Evolutionary conservation across 2,888 invertebrate genomes (phyloP).

Genomic region (Apamea monoglypha): DNA sequence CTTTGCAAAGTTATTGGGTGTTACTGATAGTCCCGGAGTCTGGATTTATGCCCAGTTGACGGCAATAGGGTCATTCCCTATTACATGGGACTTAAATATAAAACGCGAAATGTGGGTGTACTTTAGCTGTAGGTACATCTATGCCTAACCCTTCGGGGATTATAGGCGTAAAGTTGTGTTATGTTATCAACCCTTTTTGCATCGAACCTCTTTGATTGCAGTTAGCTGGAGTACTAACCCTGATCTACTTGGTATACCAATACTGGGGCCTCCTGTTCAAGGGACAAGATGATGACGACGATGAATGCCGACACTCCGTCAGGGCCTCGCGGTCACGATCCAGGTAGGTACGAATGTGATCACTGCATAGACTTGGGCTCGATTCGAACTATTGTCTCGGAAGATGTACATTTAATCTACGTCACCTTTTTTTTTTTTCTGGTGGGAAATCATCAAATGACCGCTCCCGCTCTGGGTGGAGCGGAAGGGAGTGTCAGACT

Average conservation of each 20-base stretch:
- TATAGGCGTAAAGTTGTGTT: neutral
- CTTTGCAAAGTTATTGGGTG: neutral
- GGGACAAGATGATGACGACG: slow-evolving; percentile 36
- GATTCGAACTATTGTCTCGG: no score
- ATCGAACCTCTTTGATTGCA: slow-evolving; percentile 50
- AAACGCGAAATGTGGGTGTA: neutral
- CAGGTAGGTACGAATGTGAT: slow-evolving; percentile 65
- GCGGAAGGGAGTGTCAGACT: no score
- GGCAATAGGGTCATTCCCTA: neutral
- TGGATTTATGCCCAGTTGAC: neutral
- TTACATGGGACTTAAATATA: neutral
- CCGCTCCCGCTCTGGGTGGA: no score
- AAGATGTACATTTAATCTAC: no score
- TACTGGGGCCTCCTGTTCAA: slow-evolving; percentile 73
- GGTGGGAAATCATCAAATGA: no score
- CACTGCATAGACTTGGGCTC: neutral
- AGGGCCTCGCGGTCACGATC: slow-evolving; percentile 75
- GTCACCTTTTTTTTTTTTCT: no score
- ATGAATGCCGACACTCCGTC: slow-evolving; percentile 37
- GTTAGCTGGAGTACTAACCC: slow-evolving; percentile 77
- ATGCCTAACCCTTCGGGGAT: neutral
- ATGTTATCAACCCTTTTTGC: neutral
- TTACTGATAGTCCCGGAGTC: neutral
- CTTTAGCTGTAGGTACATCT: neutral
- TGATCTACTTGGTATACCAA: slow-evolving; percentile 78